Conservation (phyloP, 2,797 vertebrate genomes). For the Helostoma temminkii region DNA sequence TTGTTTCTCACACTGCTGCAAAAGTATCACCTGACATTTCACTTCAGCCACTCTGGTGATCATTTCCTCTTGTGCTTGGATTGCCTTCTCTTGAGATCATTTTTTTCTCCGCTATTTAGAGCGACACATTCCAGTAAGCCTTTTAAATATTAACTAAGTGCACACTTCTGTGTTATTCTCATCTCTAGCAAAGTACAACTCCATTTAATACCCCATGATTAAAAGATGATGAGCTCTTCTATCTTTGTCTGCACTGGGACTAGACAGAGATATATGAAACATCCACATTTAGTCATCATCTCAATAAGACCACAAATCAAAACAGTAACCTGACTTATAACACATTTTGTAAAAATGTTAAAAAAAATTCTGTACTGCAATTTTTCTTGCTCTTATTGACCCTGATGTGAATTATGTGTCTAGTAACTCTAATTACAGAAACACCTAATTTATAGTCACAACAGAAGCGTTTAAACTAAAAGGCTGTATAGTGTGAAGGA, state of each 20-base stretch:
- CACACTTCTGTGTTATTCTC: constrained; percentile 45
- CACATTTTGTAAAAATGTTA: background rate
- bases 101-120: constrained; percentile 15
- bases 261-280: constrained; percentile 23
- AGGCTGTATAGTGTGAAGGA: background rate
- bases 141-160: constrained; percentile 55
- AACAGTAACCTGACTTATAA: background rate
- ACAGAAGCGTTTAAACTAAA: too few relatives aligned
- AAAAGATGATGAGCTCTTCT: constrained; percentile 45
- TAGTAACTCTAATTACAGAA: background rate
- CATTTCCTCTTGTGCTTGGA: constrained; percentile 45
- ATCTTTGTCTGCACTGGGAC: constrained; percentile 29
- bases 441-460: background rate
- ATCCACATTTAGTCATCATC: constrained; percentile 29
- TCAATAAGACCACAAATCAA: constrained; percentile 3
- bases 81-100: constrained; percentile 5
- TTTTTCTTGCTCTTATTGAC: background rate
- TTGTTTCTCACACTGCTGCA: constrained; percentile 29
- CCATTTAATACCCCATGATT: constrained; percentile 40
- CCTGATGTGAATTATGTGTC: too few relatives aligned
- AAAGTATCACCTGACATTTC: constrained; percentile 47
- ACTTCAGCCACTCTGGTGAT: constrained; percentile 39
- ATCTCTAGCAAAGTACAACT: constrained; percentile 29
- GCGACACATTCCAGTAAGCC: constrained; percentile 29
- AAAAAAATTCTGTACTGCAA: background rate